These are phyloP conservation scores for Heliconius cydno DNA, from an alignment of 2,888 invertebrate species.

Conservation along the genomic window DNA sequence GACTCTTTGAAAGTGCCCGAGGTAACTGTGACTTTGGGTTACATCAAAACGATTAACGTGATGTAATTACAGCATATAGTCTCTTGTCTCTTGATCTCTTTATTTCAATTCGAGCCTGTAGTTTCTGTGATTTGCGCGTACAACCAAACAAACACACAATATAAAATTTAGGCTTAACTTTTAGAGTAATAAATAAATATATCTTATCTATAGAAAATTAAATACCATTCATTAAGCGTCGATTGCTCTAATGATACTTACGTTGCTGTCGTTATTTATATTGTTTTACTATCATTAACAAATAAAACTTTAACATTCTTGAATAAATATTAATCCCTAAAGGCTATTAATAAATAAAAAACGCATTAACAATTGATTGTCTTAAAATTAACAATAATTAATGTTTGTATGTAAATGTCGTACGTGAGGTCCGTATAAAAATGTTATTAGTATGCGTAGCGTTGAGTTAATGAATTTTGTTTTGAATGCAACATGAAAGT, in stretches of 20 bases:
- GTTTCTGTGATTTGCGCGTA: not conserved
- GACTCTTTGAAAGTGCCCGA: not conserved
- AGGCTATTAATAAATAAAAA: slow-evolving; percentile 31
- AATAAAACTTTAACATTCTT: slow-evolving; percentile 12
- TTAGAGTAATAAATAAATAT: not conserved
- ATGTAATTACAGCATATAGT: too few relatives aligned
- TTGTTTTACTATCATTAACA: not conserved
- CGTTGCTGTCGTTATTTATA: not conserved
- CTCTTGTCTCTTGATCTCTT: too few relatives aligned
- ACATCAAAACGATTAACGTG: too few relatives aligned
- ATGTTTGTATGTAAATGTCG: slow-evolving; percentile 44
- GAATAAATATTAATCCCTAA: slow-evolving; percentile 23
- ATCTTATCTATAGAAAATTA: not conserved
- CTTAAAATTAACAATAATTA: slow-evolving; percentile 39
- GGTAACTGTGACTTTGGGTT: not conserved
- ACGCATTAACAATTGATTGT: slow-evolving; percentile 37
- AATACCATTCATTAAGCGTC: not conserved
- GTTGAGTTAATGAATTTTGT: slow-evolving; percentile 37
- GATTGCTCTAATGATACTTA: not conserved
- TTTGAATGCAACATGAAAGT: slow-evolving; percentile 12
- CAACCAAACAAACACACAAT: not conserved
- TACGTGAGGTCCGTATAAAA: slow-evolving; percentile 33
- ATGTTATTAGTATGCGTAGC: slow-evolving; percentile 33
- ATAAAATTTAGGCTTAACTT: too few relatives aligned
- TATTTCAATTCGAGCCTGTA: not conserved